Base-by-base conservation (phyloP, 2,113 vertebrate species). In the Gasterosteus aculeatus region DNA sequence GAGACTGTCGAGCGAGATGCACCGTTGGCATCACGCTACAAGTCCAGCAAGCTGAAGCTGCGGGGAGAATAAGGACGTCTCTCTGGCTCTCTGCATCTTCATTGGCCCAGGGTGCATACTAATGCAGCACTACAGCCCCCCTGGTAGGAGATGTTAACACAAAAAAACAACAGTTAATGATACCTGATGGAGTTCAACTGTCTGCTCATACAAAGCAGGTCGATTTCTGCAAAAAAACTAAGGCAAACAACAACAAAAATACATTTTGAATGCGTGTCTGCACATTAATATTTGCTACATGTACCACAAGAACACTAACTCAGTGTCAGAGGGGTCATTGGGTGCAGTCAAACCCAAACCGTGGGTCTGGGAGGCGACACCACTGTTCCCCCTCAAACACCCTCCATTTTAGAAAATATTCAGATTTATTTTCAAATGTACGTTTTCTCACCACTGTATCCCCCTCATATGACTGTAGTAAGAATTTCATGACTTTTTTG, bases 21-120 rank as follows among this genome's bases (percentile, higher is more conserved):
- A 38, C 29, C 68, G 68, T 54, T 26, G 44, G 31, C 69, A 19
- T 54, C 65, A 62, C 5, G 7, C 64, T 53, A 44, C 72, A 33
- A 72, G n/a, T 73, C 56, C 38, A 63, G 39, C 80, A 58, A 81
- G 26, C 12, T 65, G 63, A 69, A 41, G 46, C 73, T 63, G 26
- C 31, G 51, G 29, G 51, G 72, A 46, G 71, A 83, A 83, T 75
- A 77, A 78, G 64, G 63, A 66, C 14, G 57, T 38, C 51, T 72
- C 29, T 19, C 0, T 10, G 42, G 60, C 38, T 79, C 47, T 54
- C 44, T 73, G 46, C 65, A 33, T 38, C 42, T 44, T 71, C 18
- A 81, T 88, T 76, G 72, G 49, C 60, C 54, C 58, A 73, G 56
- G 46, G 44, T 51, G 66, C 87, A 60, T 64, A 68, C 31, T 64